These are phyloP conservation scores for Ctena decussata DNA, from an alignment of 2,888 invertebrate genomes.

Conservation along the genomic window DNA sequence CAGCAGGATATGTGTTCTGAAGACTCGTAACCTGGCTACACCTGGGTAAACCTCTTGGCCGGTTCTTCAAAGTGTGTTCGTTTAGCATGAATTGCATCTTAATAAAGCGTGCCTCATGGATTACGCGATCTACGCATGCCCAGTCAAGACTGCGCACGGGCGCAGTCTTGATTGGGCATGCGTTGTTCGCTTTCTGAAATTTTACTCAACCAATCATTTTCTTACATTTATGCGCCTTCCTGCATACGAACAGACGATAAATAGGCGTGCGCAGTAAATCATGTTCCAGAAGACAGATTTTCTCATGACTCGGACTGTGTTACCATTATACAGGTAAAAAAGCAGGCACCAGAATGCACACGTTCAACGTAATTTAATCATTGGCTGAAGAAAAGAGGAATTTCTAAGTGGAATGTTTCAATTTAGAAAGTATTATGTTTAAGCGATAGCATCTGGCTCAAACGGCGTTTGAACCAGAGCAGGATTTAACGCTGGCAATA, in stretches of 20 bases:
- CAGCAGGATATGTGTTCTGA: neutral
- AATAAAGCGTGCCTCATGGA: no score
- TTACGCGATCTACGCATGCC: no score
- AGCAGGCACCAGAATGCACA: neutral
- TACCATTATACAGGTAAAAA: slow-evolving; percentile 2
- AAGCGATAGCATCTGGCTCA: slow-evolving; percentile 1
- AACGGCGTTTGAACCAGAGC: neutral
- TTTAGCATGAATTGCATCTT: no score
- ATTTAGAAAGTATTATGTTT: slow-evolving; percentile 9
- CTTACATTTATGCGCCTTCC: no score
- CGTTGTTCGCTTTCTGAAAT: no score
- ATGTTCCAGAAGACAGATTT: no score
- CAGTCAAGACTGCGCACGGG: no score
- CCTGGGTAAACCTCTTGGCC: neutral
- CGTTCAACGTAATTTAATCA: neutral
- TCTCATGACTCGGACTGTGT: no score
- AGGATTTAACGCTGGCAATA: neutral
- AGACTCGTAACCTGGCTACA: neutral
- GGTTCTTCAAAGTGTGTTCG: neutral
- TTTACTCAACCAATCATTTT: no score
- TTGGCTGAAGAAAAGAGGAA: neutral
- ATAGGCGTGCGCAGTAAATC: no score
- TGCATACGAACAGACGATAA: no score
- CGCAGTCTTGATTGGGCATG: no score
- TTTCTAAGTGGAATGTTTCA: slow-evolving; percentile 7